Evolutionary conservation across 2,797 vertebrate species (phyloP).

Genomic region (Hydrolagus colliei): DNA sequence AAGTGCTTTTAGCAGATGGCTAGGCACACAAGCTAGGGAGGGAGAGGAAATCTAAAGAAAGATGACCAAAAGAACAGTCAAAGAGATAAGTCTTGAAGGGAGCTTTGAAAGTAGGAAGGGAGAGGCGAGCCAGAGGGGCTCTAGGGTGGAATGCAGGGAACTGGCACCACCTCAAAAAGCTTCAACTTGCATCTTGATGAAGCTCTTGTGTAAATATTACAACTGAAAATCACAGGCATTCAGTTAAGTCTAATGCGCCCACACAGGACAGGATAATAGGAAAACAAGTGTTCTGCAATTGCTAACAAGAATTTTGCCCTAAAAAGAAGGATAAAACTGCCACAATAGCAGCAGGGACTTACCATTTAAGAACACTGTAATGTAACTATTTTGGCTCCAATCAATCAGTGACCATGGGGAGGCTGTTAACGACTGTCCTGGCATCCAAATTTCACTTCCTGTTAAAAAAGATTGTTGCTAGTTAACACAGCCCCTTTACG

Average conservation of each 20-base stretch:
- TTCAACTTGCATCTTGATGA: too few relatives aligned
- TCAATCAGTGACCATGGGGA: conserved; percentile 82
- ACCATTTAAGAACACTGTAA: conserved; percentile 65
- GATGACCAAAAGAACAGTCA: too few relatives aligned
- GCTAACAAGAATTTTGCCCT: neutral
- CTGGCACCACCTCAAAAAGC: too few relatives aligned
- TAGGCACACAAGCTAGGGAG: neutral
- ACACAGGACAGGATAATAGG: too few relatives aligned
- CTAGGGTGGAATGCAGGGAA: too few relatives aligned
- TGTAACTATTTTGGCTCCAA: conserved; percentile 66
- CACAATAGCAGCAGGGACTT: conserved; percentile 19
- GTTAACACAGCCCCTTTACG: too few relatives aligned
- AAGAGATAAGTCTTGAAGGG: too few relatives aligned
- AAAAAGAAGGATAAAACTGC: neutral
- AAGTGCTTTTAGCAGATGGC: neutral
- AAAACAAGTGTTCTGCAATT: neutral
- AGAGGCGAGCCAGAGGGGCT: too few relatives aligned
- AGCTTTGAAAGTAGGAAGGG: too few relatives aligned
- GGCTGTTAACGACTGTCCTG: conserved; percentile 65
- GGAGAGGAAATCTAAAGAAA: neutral
- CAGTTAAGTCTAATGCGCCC: too few relatives aligned
- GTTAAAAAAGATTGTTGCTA: conserved; percentile 23
- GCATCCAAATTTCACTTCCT: conserved; percentile 75
- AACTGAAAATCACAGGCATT: too few relatives aligned
- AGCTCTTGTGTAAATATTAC: too few relatives aligned